phyloP scores from a whole-genome alignment of 2,113 vertebrate species.

The Plecotus auritus region DNA sequence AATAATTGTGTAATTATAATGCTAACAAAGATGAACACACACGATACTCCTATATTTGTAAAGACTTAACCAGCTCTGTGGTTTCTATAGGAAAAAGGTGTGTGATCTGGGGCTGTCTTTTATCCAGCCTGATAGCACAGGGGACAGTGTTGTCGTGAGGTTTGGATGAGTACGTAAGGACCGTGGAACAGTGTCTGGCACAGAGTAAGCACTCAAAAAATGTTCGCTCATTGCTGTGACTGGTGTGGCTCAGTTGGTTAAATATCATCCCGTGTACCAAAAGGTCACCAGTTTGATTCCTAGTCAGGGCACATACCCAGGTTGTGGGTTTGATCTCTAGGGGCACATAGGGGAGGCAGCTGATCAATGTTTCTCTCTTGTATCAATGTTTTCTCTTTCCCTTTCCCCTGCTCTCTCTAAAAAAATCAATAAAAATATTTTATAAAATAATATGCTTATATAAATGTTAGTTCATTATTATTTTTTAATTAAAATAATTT shows the following conservation, averaged over 20 bases:
- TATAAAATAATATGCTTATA: no score
- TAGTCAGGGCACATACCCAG: no score
- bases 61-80: background rate
- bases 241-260: no score
- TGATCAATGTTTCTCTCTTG: no score
- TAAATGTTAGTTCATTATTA: background rate
- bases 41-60: background rate
- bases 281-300: no score
- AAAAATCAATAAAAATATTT: no score
- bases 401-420: no score
- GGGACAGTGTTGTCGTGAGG: background rate
- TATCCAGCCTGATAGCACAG: background rate
- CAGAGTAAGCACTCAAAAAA: background rate
- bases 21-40: background rate
- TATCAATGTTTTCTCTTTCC: no score
- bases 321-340: no score
- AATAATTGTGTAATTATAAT: background rate
- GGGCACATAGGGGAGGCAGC: no score
- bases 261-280: no score
- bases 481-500: slow-evolving; percentile 8
- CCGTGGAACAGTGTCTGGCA: background rate
- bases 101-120: background rate
- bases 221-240: background rate
- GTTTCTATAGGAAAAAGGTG: background rate
- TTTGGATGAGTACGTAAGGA: background rate